A percentile compares a stretch with the other conserved stretches of the same genome.
Evolutionary conservation across 2,888 invertebrate genomes (phyloP).

Genomic region (Slavum lentiscoides): DNA sequence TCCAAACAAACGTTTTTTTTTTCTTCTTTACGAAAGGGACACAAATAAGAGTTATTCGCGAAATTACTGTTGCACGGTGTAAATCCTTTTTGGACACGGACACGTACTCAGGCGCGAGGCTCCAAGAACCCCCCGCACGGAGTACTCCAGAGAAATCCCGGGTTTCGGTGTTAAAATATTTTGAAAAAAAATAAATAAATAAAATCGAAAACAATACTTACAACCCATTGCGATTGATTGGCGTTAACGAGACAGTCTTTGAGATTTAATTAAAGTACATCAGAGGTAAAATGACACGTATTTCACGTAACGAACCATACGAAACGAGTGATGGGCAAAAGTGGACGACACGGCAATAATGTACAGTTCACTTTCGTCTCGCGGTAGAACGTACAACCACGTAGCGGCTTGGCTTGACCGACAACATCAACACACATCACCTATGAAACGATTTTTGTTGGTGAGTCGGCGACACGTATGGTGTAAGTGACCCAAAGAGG

Average conservation of each 20-base stretch:
- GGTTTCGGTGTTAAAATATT: constrained; percentile 1
- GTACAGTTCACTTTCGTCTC: constrained; percentile 32
- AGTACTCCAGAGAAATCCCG: neutral
- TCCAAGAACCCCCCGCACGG: neutral
- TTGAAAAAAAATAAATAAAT: neutral
- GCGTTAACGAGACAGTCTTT: constrained; percentile 13
- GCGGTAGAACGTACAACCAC: constrained; percentile 42
- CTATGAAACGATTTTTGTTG: constrained; percentile 52
- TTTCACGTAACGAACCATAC: constrained; percentile 33
- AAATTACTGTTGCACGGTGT: neutral
- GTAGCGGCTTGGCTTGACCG: constrained; percentile 50
- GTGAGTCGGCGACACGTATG: constrained; percentile 52
- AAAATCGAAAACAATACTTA: constrained; percentile 8
- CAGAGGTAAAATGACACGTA: constrained; percentile 32
- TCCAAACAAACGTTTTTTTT: neutral
- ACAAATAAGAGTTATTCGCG: neutral
- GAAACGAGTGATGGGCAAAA: constrained; percentile 9
- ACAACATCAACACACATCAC: constrained; percentile 51
- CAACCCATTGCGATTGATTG: constrained; percentile 35
- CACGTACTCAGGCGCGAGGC: neutral
- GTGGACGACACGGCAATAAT: constrained; percentile 5
- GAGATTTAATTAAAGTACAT: constrained; percentile 35
- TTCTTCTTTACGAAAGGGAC: neutral
- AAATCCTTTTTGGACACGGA: neutral
- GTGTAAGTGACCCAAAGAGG: constrained; percentile 26